These are phyloP conservation scores for Tipula vernalis DNA, from an alignment of 2,888 invertebrate genomes.

Conservation along the genomic window DNA sequence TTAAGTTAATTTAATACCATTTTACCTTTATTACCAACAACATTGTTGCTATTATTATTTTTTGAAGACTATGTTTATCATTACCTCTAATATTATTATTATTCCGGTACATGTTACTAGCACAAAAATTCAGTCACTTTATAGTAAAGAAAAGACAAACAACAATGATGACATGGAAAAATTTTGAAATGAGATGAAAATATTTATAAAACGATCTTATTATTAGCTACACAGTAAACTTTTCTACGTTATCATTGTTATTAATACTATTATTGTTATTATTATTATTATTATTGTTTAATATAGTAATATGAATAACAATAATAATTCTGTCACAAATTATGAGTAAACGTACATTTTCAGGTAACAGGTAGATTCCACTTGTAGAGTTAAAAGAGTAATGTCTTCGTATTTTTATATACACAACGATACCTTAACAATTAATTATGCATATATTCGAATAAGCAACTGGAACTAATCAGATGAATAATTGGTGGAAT, in stretches of 20 bases:
- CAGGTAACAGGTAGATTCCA: not conserved
- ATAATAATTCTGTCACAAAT: not conserved
- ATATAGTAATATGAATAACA: not conserved
- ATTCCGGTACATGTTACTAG: not conserved
- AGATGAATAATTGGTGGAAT: too few relatives aligned
- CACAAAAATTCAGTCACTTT: not conserved
- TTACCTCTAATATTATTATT: not conserved
- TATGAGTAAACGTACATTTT: not conserved
- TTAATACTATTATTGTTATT: not conserved
- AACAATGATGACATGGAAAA: not conserved
- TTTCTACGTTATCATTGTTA: not conserved
- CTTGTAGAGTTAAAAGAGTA: too few relatives aligned
- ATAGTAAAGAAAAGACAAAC: not conserved
- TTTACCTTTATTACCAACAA: not conserved
- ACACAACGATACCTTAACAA: too few relatives aligned
- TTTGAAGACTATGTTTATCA: not conserved
- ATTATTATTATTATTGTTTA: not conserved
- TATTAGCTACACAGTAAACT: not conserved
- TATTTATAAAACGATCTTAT: not conserved
- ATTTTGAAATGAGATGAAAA: not conserved
- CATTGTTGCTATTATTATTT: not conserved
- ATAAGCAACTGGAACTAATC: too few relatives aligned
- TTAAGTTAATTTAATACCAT: not conserved
- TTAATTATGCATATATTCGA: too few relatives aligned
- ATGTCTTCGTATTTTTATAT: too few relatives aligned